These are phyloP conservation scores for Trematomus loennbergii DNA, from an alignment of 2,113 vertebrate species.

Conservation along the genomic window DNA sequence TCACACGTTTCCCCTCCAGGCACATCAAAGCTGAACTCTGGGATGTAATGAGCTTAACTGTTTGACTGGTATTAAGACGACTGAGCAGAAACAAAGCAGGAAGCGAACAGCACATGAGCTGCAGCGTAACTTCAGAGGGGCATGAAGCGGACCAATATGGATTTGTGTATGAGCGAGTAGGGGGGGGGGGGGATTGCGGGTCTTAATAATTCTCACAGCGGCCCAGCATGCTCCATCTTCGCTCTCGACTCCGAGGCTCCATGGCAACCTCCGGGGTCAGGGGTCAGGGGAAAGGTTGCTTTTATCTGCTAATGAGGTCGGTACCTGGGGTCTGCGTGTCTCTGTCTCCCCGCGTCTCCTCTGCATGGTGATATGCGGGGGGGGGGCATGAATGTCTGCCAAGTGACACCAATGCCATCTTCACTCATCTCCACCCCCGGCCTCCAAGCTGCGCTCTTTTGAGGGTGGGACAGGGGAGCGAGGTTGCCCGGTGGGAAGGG, in stretches of 20 bases:
- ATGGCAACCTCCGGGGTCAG: conserved; percentile 82
- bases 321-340: conserved; percentile 79
- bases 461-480: conserved; percentile 10
- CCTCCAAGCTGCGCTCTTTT: conserved; percentile 32
- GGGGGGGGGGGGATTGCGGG: not conserved
- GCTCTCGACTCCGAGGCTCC: conserved; percentile 78
- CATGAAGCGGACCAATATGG: conserved; percentile 49
- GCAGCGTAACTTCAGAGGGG: conserved; percentile 35
- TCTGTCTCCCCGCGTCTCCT: conserved; percentile 57
- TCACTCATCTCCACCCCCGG: conserved; percentile 65
- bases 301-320: conserved; percentile 86
- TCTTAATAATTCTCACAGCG: conserved; percentile 74
- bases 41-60: conserved; percentile 66
- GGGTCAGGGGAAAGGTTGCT: conserved; percentile 83
- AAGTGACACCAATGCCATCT: conserved; percentile 79
- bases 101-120: conserved; percentile 46
- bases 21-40: conserved; percentile 63
- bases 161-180: conserved; percentile 45
- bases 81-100: conserved; percentile 61
- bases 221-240: conserved; percentile 75
- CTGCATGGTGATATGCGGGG: conserved; percentile 30
- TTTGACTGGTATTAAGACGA: conserved; percentile 52
- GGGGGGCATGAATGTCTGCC: conserved; percentile 66
- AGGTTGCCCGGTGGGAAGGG: conserved; percentile 39
- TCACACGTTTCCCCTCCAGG: conserved; percentile 30